Conservation (phyloP, 2,888 invertebrate species). For the Aromia moschata region DNA sequence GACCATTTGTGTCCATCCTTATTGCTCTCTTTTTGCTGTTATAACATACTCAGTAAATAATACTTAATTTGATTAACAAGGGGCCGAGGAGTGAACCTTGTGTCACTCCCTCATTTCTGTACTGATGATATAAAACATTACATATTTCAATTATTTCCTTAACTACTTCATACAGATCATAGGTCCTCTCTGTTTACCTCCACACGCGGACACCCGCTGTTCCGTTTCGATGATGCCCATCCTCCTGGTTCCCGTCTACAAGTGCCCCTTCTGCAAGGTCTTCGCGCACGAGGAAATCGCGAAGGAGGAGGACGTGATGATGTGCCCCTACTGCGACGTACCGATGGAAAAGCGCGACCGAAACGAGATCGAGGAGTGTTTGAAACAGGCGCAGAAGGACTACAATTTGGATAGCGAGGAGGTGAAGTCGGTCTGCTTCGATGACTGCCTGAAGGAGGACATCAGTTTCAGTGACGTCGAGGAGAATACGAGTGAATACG, state of each 20-base stretch:
- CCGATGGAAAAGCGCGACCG: slow-evolving; percentile 48
- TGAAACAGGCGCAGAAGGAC: no score
- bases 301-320: slow-evolving; percentile 45
- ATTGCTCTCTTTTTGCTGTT: no score
- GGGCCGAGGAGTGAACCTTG: no score
- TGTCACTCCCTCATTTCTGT: no score
- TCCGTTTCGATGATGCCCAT: slow-evolving; percentile 57
- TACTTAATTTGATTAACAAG: no score
- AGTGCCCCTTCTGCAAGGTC: slow-evolving; percentile 54
- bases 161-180: slow-evolving; percentile 47
- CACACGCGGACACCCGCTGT: slow-evolving; percentile 56
- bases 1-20: no score
- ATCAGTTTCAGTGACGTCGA: slow-evolving; percentile 42
- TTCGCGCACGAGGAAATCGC: slow-evolving; percentile 52
- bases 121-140: no score
- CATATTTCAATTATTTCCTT: no score
- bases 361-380: slow-evolving; percentile 3
- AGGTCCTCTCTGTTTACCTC: slow-evolving; percentile 54
- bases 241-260: slow-evolving; percentile 52
- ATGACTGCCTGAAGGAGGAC: slow-evolving; percentile 44
- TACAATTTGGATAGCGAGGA: slow-evolving; percentile 23
- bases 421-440: slow-evolving; percentile 38
- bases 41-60: no score
- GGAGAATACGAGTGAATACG: slow-evolving; percentile 44
- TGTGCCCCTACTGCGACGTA: slow-evolving; percentile 58